Base-by-base conservation (phyloP, 2,888 invertebrate species). In the Drosophila ochracea region DNA sequence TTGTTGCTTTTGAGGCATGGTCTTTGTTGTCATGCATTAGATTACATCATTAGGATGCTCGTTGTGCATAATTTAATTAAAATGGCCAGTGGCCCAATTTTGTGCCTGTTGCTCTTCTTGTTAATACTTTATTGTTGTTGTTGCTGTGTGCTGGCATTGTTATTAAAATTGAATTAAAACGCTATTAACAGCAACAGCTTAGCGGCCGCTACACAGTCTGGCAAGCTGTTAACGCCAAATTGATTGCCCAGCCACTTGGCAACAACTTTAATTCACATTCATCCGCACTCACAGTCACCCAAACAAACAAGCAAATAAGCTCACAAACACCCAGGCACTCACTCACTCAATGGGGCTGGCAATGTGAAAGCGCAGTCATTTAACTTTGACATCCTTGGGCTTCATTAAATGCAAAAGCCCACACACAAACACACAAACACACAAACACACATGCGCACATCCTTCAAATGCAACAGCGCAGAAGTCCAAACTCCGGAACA, bases 161-260 rank as follows among this genome's bases (percentile, higher is more conserved):
- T 79, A 79, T 83, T 77, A 82, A 77, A 80, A 77, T 82, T 70
- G 69, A 80, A 83, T 84, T 82, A 82, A 80, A 82, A 75, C 63
- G 43, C 73, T 65, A 77, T 82, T 63, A 79, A 79, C 62, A 63
- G 70, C 73, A 77, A 74, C 76, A 82, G 84, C 57, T 74, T 71
- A 50, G 74, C 49, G 50, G 50, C 67, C 13, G 58, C 52, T 49
- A 37, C 49, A 47, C 30, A 39, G 30, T 54, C 52, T 70, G 55
- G 55, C 61, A 58, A 82, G 55, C 67, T 68, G 62, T 68, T 69
- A 68, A 68, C 55, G 70, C 47, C 41, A 80, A 80, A 69, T 73
- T 73, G 73, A 83, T 72, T 72, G 73, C 33, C 52, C 68, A 60
- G 55, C 68, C 64, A 66, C 62, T 70, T 72, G 59, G 64, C 62